Percentiles rank a stretch among this genome's conserved stretches.
Evolutionary conservation across 64 coral and sea anemone species (phyloP).

Genomic region (Actinia equina): DNA sequence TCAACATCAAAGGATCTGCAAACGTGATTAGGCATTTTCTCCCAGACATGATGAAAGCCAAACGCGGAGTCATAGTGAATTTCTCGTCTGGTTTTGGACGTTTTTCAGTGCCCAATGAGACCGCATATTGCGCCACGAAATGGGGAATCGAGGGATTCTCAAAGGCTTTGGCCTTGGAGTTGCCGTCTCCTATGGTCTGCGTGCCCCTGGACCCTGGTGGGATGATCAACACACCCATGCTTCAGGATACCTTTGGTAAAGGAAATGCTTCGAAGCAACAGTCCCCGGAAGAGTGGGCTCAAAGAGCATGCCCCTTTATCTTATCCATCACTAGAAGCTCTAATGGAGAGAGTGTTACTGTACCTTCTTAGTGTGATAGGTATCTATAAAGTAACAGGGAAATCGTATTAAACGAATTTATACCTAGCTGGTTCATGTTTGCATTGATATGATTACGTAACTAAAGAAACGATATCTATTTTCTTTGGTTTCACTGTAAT

Average conservation of each 20-base stretch:
- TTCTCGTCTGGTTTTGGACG: constrained; percentile 58
- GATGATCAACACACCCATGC: constrained; percentile 47
- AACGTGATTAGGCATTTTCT: constrained; percentile 53
- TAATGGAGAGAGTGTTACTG: constrained; percentile 57
- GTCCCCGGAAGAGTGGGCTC: constrained; percentile 49
- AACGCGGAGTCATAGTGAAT: constrained; percentile 44
- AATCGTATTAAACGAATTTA: too few species aligned
- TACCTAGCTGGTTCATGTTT: too few species aligned
- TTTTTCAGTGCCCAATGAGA: not conserved
- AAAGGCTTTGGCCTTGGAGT: constrained; percentile 41
- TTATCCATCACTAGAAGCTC: constrained; percentile 35
- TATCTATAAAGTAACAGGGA: not conserved
- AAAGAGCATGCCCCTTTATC: constrained; percentile 51
- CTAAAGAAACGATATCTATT: too few species aligned
- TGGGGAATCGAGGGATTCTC: constrained; percentile 64
- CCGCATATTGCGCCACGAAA: constrained; percentile 46
- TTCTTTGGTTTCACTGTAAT: too few species aligned
- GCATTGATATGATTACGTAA: too few species aligned
- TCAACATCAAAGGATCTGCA: constrained; percentile 68
- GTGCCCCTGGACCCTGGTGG: constrained; percentile 43
- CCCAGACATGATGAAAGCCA: constrained; percentile 55
- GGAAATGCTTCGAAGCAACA: not conserved
- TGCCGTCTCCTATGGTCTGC: constrained; percentile 49
- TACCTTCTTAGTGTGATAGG: not conserved
- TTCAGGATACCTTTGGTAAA: constrained; percentile 35